phyloP scores from a whole-genome alignment of 2,797 vertebrate species.

The Xerus rutilus region DNA sequence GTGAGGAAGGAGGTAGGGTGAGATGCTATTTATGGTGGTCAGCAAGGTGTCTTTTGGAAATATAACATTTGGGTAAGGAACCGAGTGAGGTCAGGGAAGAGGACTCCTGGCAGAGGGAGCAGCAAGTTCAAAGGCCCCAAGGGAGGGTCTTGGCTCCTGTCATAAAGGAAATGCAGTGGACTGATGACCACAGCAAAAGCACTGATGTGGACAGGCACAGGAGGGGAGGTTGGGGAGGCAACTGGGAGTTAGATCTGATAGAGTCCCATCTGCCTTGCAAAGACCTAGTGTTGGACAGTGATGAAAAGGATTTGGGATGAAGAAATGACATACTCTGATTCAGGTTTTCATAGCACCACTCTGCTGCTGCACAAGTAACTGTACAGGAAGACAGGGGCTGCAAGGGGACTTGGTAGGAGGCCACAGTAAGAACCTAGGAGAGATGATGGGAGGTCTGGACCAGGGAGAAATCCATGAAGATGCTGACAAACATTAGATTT shows the following conservation, averaged over 20 bases:
- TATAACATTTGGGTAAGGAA: neutral
- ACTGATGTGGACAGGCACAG: too few relatives aligned
- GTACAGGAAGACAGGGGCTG: rapidly evolving
- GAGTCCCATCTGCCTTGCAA: rapidly evolving
- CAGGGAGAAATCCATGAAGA: neutral
- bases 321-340: neutral
- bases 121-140: neutral
- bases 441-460: neutral
- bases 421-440: neutral
- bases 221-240: neutral
- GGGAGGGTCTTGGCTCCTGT: neutral
- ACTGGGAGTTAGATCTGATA: rapidly evolving
- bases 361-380: neutral
- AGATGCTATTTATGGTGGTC: too few relatives aligned
- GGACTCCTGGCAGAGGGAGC: neutral
- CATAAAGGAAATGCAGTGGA: neutral
- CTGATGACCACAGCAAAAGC: neutral
- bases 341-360: neutral
- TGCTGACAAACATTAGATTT: neutral
- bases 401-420: neutral
- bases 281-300: neutral
- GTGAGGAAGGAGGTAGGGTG: neutral
- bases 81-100: neutral
- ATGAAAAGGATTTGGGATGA: neutral
- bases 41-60: neutral